Base-by-base conservation (phyloP, 2,113 vertebrate species). In the Verasper variegatus region DNA sequence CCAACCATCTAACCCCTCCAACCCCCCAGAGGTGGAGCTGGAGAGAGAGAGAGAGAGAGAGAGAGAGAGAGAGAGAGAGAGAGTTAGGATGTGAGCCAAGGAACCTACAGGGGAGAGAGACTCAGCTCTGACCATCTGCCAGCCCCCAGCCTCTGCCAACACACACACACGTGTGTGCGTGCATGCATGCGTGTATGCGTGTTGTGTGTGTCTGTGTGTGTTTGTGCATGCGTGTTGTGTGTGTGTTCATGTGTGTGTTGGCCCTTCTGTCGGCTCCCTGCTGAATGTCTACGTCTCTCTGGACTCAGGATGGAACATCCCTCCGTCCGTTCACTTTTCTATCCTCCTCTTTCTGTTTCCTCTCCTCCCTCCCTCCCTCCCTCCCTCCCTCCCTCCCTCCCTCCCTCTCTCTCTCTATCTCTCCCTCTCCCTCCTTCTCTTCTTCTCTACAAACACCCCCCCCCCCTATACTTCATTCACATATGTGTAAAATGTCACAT, bases 121-220 rank as follows among this genome's bases (percentile, higher is more conserved):
- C 82, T 90, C 84, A 76, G 88, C 85, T 51, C 86, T 66, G 73
- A 78, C 93, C 93, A 92, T 93, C 92, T 94, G 93, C 89, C 90
- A 86, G 55, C 23, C 27, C 5, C 49, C 90, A 86, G 58, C 23
- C 35, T 7, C 47, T 88, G 91, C 92, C 91, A 92, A 74, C 81
- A 66, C 80, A 62, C 59, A 76, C 61, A 51, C 52, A 68, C 56
- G 0, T 27, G 27, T 27, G 27, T 27, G 27, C 3, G 27, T 27
- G 27, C 3, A 3, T 2, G 23, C 2, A 27, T 31, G 27, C 7
- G 31, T 35, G 31, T 35, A 8, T 31, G 31, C 2, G 31, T 9
- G 40, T 69, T 49, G 24, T 31, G 14, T 56, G 76, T 54, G 65
- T 66, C 31, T 31, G 27, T 6, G 27, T 31, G 27, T 31, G 26